Percentiles rank a stretch among this genome's conserved stretches.
These are phyloP conservation scores for Drosophila murphyi DNA, from an alignment of 1,140 invertebrate genomes.

Conservation along the genomic window DNA sequence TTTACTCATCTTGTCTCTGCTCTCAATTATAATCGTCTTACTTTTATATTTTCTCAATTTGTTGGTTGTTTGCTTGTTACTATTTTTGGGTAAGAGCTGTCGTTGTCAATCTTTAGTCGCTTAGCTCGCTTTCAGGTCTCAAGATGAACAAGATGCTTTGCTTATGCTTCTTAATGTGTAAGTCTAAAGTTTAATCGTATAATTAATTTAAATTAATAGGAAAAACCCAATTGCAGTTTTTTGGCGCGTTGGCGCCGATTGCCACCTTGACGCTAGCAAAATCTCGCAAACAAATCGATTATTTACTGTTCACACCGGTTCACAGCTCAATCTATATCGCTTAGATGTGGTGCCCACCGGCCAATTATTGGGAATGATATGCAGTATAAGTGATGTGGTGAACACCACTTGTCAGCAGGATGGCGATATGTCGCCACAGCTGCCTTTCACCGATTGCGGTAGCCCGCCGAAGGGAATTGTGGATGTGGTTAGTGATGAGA, in stretches of 20 bases:
- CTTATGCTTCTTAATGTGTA: conserved; percentile 9
- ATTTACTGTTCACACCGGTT: conserved; percentile 2
- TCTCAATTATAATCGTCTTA: neutral
- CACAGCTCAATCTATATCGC: conserved; percentile 6
- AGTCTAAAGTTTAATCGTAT: neutral
- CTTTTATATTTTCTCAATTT: neutral
- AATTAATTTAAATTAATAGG: neutral
- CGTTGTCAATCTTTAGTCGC: conserved; percentile 20
- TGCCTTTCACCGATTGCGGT: conserved; percentile 9
- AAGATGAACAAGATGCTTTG: conserved; percentile 22
- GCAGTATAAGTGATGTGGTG: conserved; percentile 5
- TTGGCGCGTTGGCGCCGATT: conserved; percentile 14
- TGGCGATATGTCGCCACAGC: neutral
- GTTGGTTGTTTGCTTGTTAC: no score
- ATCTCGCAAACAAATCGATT: conserved; percentile 28
- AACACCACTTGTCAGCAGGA: conserved; percentile 15
- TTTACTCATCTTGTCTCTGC: no score
- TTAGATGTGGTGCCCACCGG: conserved; percentile 5
- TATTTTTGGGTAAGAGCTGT: neutral
- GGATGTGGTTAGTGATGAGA: neutral
- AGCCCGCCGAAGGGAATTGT: neutral
- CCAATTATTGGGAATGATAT: conserved; percentile 21
- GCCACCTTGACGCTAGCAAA: conserved; percentile 5
- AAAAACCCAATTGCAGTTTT: conserved; percentile 16
- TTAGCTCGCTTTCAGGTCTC: neutral